phyloP scores from a whole-genome alignment of 1,140 invertebrate species.

The Elysia chlorotica region DNA sequence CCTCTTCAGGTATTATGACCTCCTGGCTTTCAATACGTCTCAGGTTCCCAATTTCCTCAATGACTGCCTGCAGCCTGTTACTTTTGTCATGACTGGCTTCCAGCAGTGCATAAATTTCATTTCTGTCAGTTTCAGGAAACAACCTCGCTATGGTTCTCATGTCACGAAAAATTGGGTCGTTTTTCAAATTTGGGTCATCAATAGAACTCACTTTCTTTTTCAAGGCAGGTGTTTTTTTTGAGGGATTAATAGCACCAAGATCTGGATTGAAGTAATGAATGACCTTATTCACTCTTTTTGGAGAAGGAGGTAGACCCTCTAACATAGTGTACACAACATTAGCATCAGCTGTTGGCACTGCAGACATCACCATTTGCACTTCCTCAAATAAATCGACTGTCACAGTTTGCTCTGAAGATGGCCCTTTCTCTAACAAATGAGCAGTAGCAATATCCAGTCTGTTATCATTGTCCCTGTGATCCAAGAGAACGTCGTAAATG shows the following conservation, averaged over 20 bases:
- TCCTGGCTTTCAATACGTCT: too few species aligned
- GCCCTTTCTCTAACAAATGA: constrained; percentile 32
- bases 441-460: constrained; percentile 45
- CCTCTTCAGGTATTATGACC: too few species aligned
- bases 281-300: constrained; percentile 37
- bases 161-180: constrained; percentile 47
- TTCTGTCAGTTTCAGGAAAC: constrained; percentile 47
- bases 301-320: constrained; percentile 1
- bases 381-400: not conserved
- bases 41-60: constrained; percentile 48
- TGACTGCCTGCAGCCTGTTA: constrained; percentile 50
- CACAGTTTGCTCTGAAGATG: not conserved
- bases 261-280: constrained; percentile 32
- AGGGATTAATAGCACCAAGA: constrained; percentile 8
- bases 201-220: constrained; percentile 10
- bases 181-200: constrained; percentile 34
- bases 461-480: constrained; percentile 34
- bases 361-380: not conserved
- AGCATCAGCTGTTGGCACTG: not conserved
- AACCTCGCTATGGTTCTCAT: constrained; percentile 49
- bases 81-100: constrained; percentile 50
- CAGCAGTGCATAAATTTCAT: constrained; percentile 56
- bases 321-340: constrained; percentile 6
- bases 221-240: constrained; percentile 20
- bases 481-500: constrained; percentile 39